Conservation (phyloP, 1,140 invertebrate genomes). For the Telenomus remus region DNA sequence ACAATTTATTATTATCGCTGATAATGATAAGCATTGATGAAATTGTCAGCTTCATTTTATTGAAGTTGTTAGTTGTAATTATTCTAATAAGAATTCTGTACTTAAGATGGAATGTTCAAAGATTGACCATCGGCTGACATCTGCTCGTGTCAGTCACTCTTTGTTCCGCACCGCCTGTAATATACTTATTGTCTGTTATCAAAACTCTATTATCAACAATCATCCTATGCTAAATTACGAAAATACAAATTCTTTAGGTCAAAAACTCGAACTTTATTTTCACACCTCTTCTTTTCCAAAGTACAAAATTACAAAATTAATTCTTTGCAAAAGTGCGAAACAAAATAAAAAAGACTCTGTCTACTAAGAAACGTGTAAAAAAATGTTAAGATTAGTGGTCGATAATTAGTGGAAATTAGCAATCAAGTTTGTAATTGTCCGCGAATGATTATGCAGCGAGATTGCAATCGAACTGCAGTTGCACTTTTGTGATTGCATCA, state of each 20-base stretch:
- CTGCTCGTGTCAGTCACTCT: constrained; percentile 56
- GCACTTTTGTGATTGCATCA: constrained; percentile 19
- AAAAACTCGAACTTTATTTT: not conserved
- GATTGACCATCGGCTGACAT: constrained; percentile 14
- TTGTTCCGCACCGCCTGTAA: constrained; percentile 68
- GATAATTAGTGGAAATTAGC: too few relatives aligned
- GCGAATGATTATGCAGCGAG: constrained; percentile 2
- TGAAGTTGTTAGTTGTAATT: constrained; percentile 56
- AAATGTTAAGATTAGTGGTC: too few relatives aligned
- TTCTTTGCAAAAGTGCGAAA: too few relatives aligned
- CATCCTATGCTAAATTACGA: constrained; percentile 60
- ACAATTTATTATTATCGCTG: constrained; percentile 60
- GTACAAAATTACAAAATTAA: too few relatives aligned
- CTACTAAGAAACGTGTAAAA: too few relatives aligned
- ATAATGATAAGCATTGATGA: constrained; percentile 38
- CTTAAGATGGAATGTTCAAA: constrained; percentile 42
- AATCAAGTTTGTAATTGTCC: not conserved
- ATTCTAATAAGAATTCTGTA: constrained; percentile 58
- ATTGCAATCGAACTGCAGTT: constrained; percentile 9
- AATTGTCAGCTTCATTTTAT: constrained; percentile 46
- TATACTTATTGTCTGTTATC: constrained; percentile 73
- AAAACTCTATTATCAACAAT: constrained; percentile 66
- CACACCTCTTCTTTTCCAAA: too few relatives aligned
- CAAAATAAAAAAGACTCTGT: too few relatives aligned
- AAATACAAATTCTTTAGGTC: constrained; percentile 69